phyloP scores from a whole-genome alignment of 2,797 vertebrate species.

The Mus caroli region DNA sequence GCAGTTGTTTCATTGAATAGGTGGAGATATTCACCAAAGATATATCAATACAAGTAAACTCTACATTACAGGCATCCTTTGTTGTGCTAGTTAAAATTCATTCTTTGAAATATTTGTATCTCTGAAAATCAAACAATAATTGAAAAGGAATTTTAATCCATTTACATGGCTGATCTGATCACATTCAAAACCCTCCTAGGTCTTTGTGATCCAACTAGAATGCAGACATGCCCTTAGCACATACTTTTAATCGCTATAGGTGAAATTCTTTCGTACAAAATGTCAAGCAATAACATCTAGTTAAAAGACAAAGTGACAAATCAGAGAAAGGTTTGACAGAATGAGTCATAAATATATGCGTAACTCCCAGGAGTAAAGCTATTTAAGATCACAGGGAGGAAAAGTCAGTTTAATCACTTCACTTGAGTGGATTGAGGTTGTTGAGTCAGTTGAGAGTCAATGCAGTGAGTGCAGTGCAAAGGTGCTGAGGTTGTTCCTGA shows the following conservation, averaged over 20 bases:
- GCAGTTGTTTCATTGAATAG: conserved; percentile 36
- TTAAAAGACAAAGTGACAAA: neutral
- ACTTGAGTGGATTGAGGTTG: neutral
- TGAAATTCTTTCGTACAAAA: neutral
- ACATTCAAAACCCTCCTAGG: neutral
- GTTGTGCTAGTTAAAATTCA: neutral
- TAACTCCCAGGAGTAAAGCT: neutral
- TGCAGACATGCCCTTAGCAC: neutral
- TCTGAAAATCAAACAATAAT: conserved; percentile 63
- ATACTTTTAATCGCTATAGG: neutral
- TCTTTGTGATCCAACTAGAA: neutral
- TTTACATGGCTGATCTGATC: neutral
- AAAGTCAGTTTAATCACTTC: neutral
- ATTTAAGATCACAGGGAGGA: neutral
- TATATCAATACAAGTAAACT: neutral
- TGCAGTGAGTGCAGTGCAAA: neutral
- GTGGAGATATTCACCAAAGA: neutral
- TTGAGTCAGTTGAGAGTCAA: neutral
- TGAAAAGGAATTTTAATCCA: neutral
- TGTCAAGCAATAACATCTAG: neutral
- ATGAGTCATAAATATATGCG: neutral
- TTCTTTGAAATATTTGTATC: neutral
- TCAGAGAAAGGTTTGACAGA: neutral
- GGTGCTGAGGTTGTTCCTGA: neutral
- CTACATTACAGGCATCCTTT: neutral